phyloP scores from a whole-genome alignment of 30 jellyfish, hydroid and myxozoan genomes.

The Turritopsis dohrnii region DNA sequence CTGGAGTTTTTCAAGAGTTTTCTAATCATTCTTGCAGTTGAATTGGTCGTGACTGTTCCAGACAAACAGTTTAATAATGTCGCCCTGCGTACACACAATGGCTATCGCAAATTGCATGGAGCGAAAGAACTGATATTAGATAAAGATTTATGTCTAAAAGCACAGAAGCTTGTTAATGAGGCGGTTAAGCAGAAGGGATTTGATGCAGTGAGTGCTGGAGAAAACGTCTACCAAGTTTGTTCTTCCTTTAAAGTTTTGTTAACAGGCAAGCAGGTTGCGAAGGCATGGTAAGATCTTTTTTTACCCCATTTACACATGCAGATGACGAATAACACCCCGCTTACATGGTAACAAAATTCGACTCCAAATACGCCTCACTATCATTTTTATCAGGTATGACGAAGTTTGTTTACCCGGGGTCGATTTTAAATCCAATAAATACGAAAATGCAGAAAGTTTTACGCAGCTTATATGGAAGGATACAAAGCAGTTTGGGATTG shows the following conservation, averaged over 20 bases:
- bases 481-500: slow-evolving; percentile 78
- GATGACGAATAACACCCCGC: no score
- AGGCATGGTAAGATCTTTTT: slow-evolving; percentile 20
- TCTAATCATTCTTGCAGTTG: not conserved
- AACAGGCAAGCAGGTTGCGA: slow-evolving; percentile 7
- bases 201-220: slow-evolving; percentile 35
- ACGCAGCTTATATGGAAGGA: slow-evolving; percentile 96
- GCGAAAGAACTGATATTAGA: slow-evolving; percentile 11
- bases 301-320: no score
- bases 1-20: not conserved
- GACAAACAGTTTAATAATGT: slow-evolving; percentile 9
- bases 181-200: slow-evolving; percentile 31
- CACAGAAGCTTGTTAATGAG: slow-evolving; percentile 14
- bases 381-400: slow-evolving; percentile 26
- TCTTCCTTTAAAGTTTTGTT: slow-evolving; percentile 18
- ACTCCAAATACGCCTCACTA: no score
- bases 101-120: slow-evolving; percentile 27
- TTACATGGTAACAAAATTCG: no score
- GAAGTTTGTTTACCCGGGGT: slow-evolving; percentile 38
- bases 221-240: slow-evolving; percentile 32
- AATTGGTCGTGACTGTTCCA: not conserved
- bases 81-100: slow-evolving; percentile 22
- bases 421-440: slow-evolving; percentile 17
- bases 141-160: slow-evolving; percentile 23
- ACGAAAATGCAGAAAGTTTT: slow-evolving; percentile 47